These are phyloP conservation scores for Caerostris extrusa DNA, from an alignment of 1,140 invertebrate species.

Conservation along the genomic window DNA sequence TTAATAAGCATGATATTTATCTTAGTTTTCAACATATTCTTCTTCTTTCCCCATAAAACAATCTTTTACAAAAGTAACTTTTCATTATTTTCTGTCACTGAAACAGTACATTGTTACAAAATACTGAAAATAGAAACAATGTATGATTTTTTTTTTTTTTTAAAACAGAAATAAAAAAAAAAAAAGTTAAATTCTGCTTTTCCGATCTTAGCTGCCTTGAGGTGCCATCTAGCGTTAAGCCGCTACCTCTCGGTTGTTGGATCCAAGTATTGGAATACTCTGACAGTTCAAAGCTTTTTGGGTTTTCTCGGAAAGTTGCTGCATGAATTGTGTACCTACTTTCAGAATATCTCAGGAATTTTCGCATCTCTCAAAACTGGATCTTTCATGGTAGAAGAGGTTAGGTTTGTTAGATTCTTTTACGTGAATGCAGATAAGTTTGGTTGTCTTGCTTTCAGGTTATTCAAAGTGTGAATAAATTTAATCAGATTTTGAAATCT, in stretches of 20 bases:
- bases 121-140: background rate
- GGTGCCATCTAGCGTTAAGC: slow-evolving; percentile 7
- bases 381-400: background rate
- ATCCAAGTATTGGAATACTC: background rate
- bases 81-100: no score
- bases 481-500: background rate
- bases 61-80: no score
- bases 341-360: background rate
- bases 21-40: no score
- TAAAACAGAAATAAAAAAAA: background rate
- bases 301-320: background rate
- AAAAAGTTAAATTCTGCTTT: background rate
- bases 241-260: background rate
- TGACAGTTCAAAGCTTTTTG: background rate
- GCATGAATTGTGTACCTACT: background rate
- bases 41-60: no score
- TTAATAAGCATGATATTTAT: no score
- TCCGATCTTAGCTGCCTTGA: background rate
- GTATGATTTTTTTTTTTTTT: no score
- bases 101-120: no score
- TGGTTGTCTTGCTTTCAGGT: background rate
- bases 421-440: background rate
- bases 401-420: background rate
- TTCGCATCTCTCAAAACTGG: background rate
- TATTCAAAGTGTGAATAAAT: background rate